These are phyloP conservation scores for Caranx melampygus DNA, from an alignment of 2,113 vertebrate genomes.

Conservation along the genomic window DNA sequence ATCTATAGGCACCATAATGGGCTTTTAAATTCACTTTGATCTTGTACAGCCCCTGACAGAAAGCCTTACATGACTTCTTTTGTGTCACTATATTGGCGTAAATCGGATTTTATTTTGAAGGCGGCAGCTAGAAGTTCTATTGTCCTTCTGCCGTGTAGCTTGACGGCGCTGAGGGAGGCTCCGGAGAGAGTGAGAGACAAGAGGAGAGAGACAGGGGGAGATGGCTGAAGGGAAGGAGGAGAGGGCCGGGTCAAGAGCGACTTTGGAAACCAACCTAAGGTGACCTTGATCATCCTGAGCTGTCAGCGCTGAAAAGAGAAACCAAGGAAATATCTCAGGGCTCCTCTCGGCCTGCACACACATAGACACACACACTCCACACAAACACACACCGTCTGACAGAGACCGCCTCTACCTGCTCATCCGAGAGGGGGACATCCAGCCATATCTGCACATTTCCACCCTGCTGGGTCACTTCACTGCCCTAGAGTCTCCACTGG, in stretches of 20 bases:
- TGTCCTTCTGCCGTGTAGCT: background rate
- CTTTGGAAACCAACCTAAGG: constrained; percentile 9
- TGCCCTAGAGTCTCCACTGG: background rate
- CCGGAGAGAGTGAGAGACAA: constrained; percentile 38
- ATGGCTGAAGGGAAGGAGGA: constrained; percentile 59
- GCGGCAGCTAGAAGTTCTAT: background rate
- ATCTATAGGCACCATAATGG: too few species aligned
- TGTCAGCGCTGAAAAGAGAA: background rate
- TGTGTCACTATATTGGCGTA: background rate
- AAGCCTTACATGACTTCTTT: background rate
- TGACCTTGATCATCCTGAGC: constrained; percentile 47
- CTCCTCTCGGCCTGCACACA: constrained; percentile 41
- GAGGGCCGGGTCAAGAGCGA: constrained; percentile 54
- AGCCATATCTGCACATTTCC: background rate
- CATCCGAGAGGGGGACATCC: constrained; percentile 12
- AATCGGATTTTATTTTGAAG: constrained; percentile 66
- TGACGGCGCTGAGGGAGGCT: constrained; percentile 25
- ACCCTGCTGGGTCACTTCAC: background rate
- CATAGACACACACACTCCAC: background rate
- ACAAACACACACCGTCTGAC: background rate
- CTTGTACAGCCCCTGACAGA: background rate
- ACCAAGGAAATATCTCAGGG: background rate
- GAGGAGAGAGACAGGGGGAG: constrained; percentile 35
- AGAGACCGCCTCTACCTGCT: constrained; percentile 3
- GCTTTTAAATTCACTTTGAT: background rate